phyloP scores from a whole-genome alignment of 1,140 invertebrate genomes.

The Drosophila baimaii region DNA sequence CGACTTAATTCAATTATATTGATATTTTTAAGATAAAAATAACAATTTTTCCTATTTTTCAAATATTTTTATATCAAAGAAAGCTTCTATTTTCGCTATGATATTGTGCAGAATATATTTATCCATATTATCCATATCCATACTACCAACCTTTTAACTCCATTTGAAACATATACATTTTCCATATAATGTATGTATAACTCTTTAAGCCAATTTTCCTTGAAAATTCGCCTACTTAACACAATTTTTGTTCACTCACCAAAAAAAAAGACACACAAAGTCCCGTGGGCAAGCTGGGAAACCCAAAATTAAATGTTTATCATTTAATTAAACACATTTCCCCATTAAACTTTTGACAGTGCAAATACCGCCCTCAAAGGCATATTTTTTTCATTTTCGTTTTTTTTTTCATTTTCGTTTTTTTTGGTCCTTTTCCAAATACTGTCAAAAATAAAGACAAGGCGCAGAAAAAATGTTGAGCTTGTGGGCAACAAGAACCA shows the following conservation, averaged over 20 bases:
- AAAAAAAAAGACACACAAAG: slow-evolving; percentile 4
- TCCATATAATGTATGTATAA: background rate
- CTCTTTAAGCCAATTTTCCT: background rate
- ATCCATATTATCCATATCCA: no score
- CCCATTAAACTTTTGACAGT: slow-evolving; percentile 38
- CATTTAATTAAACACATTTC: slow-evolving; percentile 49
- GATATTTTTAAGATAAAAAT: no score
- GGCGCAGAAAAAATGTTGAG: slow-evolving; percentile 5
- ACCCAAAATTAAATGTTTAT: slow-evolving; percentile 47
- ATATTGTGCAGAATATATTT: no score
- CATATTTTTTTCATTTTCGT: slow-evolving; percentile 1
- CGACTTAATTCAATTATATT: no score
- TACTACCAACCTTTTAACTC: background rate
- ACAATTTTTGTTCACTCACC: no score
- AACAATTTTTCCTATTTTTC: no score
- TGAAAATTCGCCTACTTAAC: background rate
- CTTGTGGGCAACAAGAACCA: slow-evolving; percentile 23
- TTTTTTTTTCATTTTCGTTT: background rate
- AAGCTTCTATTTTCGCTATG: no score
- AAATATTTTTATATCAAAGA: no score
- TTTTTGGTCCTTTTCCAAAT: slow-evolving; percentile 4
- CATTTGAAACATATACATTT: background rate
- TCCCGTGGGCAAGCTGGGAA: background rate
- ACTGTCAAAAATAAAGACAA: slow-evolving; percentile 19
- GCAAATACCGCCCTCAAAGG: slow-evolving; percentile 15